These are phyloP conservation scores for Himantopus leucocephalus DNA, from an alignment of 2,113 vertebrate genomes.

Conservation along the genomic window DNA sequence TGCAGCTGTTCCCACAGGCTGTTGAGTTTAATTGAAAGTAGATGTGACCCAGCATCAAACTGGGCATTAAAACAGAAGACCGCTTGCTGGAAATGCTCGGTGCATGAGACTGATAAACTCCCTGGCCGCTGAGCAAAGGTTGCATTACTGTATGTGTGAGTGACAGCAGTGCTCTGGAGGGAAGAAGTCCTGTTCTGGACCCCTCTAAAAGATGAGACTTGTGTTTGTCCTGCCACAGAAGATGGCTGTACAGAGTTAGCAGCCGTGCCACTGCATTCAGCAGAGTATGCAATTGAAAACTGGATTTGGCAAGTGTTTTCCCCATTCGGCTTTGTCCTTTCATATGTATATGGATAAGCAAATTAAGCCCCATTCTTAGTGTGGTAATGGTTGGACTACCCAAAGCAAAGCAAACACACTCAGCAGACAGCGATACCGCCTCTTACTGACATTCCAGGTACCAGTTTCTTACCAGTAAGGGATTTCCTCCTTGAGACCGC, in stretches of 20 bases:
- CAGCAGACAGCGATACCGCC: not conserved
- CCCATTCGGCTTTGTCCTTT: not conserved
- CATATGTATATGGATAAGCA: slow-evolving; percentile 19
- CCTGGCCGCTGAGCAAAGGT: not conserved
- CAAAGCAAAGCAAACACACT: slow-evolving; percentile 23
- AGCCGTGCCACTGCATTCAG: not conserved
- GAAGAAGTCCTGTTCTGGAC: not conserved
- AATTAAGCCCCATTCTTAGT: slow-evolving; percentile 29
- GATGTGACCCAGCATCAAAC: not conserved
- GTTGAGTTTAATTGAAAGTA: slow-evolving; percentile 1
- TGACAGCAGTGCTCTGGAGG: not conserved
- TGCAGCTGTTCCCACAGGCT: not conserved
- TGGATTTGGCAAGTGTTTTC: slow-evolving; percentile 14
- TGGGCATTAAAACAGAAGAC: not conserved
- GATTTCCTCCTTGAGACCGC: not conserved
- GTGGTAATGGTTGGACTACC: not conserved
- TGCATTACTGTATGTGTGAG: not conserved
- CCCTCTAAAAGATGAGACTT: not conserved
- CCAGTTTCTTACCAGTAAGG: not conserved
- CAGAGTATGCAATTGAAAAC: not conserved
- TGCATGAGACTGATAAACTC: not conserved
- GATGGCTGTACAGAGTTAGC: not conserved
- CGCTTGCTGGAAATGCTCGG: not conserved
- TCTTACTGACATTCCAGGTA: not conserved
- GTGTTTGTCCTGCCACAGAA: not conserved